Percentiles rank a stretch among this genome's conserved stretches.
These are phyloP conservation scores for Himalopsyche tibetana DNA, from an alignment of 2,888 invertebrate species.

Conservation along the genomic window DNA sequence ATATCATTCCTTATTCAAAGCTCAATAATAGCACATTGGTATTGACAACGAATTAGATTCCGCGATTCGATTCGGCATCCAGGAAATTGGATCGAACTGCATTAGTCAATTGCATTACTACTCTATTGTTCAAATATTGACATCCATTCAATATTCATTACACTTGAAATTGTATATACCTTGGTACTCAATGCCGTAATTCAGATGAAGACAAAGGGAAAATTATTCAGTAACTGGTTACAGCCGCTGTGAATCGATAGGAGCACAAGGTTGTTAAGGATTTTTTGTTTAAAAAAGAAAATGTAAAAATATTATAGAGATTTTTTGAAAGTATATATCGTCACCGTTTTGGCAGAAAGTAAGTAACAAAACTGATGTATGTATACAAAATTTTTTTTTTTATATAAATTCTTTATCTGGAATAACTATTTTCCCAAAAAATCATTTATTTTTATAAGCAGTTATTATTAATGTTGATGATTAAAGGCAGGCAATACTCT, in stretches of 20 bases:
- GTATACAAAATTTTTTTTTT: too few species aligned
- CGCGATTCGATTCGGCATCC: constrained; percentile 1
- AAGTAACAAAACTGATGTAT: too few species aligned
- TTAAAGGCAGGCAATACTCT: too few species aligned
- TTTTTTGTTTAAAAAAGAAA: too few species aligned
- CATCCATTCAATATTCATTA: constrained; percentile 41
- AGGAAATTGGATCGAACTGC: constrained; percentile 32
- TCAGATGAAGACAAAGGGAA: background rate
- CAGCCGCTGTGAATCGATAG: background rate
- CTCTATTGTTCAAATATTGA: constrained; percentile 37
- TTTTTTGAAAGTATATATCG: too few species aligned
- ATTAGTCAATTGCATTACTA: constrained; percentile 11
- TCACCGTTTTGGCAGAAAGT: too few species aligned
- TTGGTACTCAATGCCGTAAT: constrained; percentile 11
- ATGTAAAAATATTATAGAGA: too few species aligned
- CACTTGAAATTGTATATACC: background rate
- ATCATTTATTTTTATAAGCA: too few species aligned
- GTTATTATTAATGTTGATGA: too few species aligned
- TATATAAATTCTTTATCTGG: too few species aligned
- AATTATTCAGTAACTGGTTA: background rate
- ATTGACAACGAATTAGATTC: background rate
- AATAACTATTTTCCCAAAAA: too few species aligned
- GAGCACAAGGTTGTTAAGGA: too few species aligned
- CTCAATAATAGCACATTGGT: background rate
- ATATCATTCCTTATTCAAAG: constrained; percentile 22